Conservation (phyloP, 2,888 invertebrate species). For the Cloeon dipterum region DNA sequence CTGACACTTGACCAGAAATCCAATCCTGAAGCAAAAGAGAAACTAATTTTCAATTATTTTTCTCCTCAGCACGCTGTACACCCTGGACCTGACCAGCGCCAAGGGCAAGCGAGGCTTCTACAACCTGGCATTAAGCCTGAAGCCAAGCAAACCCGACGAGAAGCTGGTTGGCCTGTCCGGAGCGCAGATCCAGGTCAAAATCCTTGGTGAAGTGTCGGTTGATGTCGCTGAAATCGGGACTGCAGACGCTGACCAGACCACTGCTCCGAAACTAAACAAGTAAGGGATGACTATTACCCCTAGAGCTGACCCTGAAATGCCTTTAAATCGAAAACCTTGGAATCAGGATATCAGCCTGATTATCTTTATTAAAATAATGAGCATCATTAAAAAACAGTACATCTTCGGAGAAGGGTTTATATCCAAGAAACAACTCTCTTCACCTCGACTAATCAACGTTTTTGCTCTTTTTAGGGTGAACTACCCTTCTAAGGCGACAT, state of each 20-base stretch:
- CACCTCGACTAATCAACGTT: too few species aligned
- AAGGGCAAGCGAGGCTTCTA: constrained; percentile 72
- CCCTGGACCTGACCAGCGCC: constrained; percentile 49
- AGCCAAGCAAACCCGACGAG: constrained; percentile 32
- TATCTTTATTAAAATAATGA: too few species aligned
- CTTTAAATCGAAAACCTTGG: too few species aligned
- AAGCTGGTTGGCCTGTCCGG: constrained; percentile 27
- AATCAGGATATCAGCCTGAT: too few species aligned
- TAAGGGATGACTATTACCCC: constrained; percentile 18
- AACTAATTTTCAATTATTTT: too few species aligned
- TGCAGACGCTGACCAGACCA: constrained; percentile 73
- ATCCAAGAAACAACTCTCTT: too few species aligned
- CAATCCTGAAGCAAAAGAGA: too few species aligned
- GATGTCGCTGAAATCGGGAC: constrained; percentile 66
- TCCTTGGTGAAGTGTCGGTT: constrained; percentile 52
- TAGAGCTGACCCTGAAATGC: too few species aligned
- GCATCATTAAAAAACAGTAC: too few species aligned
- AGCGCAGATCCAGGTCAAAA: constrained; percentile 31
- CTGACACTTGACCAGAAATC: too few species aligned
- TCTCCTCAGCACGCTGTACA: constrained; percentile 37
- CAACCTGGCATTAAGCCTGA: constrained; percentile 51
- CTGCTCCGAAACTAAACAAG: constrained; percentile 48
- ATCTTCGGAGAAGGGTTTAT: too few species aligned
- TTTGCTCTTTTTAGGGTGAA: constrained; percentile 27
- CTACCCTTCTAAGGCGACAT: constrained; percentile 45